Evolutionary conservation across 2,113 vertebrate species (phyloP), one percentile per base, ranked within the genome.

Genomic region (Gnathonemus echidnorhynchus): DNA sequence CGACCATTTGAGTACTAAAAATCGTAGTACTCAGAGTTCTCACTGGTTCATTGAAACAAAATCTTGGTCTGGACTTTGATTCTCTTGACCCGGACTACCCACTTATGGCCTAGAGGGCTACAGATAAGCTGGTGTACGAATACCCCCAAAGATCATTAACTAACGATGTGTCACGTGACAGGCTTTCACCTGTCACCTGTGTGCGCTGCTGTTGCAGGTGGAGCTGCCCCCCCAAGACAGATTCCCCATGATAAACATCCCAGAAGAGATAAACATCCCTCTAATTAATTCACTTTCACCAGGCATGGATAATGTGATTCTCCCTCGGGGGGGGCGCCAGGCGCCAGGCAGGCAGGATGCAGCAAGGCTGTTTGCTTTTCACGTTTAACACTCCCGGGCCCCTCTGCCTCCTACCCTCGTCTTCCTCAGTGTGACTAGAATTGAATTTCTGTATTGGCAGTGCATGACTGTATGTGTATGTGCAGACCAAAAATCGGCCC

Each of bases 181-280:
- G 15, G 62, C 27, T 13, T 27, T 66, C 62, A 27, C 10, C 39
- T 49, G 53, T 66, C 62, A 27, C n/a, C 39, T 49, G 53, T 66
- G 24, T 48, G n/a, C 7, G n/a, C 11, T 19, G 35, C n/a, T 24
- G 39, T 9, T 17, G 5, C 3, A 39, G 9, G 17, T 49, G 4
- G 21, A 11, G 19, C 50, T 46, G 70, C 3, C 5, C 3, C 49
- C 27, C 1, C 50, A 39, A 80, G 66, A 80, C 31, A 35, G 88
- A 89, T 56, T 49, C 31, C 35, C 74, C 17, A 50, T 45, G 50
- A 84, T 45, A 84, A 89, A 89, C 88, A 84, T 56, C 62, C 88
- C 45, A 70, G 39, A 74, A 88, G 42, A 89, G 35, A 53, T 53
- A 49, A 53, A 6, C 52, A 53, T 21, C 19, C 74, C 49, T 89